Evolutionary conservation across 2,113 vertebrate species (phyloP), one percentile per base, ranked within the genome.

Genomic region (Archilochus colubris): DNA sequence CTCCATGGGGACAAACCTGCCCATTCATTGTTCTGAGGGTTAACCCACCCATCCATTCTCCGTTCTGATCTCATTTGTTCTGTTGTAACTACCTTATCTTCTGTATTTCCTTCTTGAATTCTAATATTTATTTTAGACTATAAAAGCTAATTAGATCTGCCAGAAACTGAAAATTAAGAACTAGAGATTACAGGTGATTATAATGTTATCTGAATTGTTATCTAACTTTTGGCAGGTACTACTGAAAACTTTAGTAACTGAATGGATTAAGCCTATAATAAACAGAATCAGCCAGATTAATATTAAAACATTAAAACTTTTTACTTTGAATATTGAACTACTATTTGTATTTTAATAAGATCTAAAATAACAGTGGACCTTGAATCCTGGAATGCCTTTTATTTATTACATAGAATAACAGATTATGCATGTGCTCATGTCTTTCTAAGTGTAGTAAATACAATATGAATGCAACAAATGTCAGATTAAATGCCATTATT

Each of bases 81-180:
- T 91, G 33, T 93, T 95, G 85, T 92, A 73, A 68, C 38, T 79
- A 79, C 38, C 86, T 94, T 97, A 93, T 92, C 89, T 66, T 91
- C 73, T 92, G 14, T 59, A 74, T 79, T 95, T 94, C 80, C 91
- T 83, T 64, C 68, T 86, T 73, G 59, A 91, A 81, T 87, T 89
- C 19, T 67, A 87, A 58, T 48, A 92, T 80, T 91, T 87, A 66
- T 87, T 96, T 95, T 64, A 64, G 76, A 81, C 7, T 86, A 72
- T 21, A 51, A 87, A 86, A 91, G 63, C n/a, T 76, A 89, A 74
- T 57, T 67, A 86, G 33, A 81, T 72, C 38, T 80, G 69, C 86
- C 85, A 90, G 62, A 84, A 95, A 91, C 46, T 23, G 88, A 36
- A 84, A 89, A 81, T 74, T 77, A 7, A 33, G 73, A 94, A 28